phyloP scores from a whole-genome alignment of 64 coral and sea anemone species.

The Cladopsammia gracilis region DNA sequence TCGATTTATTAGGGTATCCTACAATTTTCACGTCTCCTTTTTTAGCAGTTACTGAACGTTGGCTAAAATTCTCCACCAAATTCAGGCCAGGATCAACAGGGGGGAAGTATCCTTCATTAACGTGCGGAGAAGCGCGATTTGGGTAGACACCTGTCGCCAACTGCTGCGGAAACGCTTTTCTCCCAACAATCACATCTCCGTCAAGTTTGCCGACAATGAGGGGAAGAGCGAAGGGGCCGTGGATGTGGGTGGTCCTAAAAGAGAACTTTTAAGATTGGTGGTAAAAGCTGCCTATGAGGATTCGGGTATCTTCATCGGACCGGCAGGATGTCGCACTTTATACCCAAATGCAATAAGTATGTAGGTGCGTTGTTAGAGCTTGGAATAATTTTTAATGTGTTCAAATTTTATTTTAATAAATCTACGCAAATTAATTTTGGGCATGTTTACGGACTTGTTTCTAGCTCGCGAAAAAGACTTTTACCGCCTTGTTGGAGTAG shows the following conservation, averaged over 20 bases:
- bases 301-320: conserved; percentile 27
- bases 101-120: neutral
- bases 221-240: conserved; percentile 50
- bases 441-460: no score
- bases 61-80: neutral
- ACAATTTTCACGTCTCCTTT: no score
- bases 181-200: neutral
- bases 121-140: conserved; percentile 6
- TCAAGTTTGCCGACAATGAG: conserved; percentile 48
- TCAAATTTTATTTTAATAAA: no score
- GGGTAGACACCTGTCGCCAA: conserved; percentile 10
- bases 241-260: conserved; percentile 29
- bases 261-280: conserved; percentile 28
- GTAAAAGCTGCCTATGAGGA: conserved; percentile 27
- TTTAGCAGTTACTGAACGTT: neutral
- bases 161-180: conserved; percentile 16
- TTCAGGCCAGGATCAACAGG: neutral
- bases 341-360: neutral
- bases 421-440: no score
- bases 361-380: neutral
- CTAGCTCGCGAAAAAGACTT: no score
- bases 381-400: no score
- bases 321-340: neutral
- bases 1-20: no score
- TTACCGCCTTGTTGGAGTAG: neutral